Evolutionary conservation across 2,888 invertebrate species (phyloP), one percentile per base, ranked within the genome.

Genomic region (Scaptomyza reducta): DNA sequence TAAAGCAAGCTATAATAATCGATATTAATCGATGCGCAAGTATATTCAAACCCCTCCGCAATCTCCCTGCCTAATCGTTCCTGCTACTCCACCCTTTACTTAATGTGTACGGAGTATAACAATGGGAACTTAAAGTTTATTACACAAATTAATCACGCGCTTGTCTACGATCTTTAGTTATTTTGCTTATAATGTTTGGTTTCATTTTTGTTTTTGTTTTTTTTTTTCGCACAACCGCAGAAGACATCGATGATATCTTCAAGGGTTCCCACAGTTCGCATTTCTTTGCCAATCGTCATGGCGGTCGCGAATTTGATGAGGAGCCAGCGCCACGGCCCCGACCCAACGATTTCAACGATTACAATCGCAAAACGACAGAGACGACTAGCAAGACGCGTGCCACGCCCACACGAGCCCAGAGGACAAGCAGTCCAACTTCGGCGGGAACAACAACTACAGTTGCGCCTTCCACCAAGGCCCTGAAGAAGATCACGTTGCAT

Each of bases 191-290:
- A 40, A 40, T 16, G 18, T 11, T 35, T 47, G 35, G 22, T 22
- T 35, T n/a, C 6, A 7, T 38, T 3, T 25, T 22, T 11, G n/a
- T n/a, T n/a, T n/a, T 29, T 33, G n/a, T 40, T 9, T 51, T 27
- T 18, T 2, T 14, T 40, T 25, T 42, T 33, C 2, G 49, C 33
- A 25, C 40, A n/a, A 44, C 45, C 47, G 35, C 79, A 91, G 91
- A 91, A 90, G 89, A 92, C 88, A 69, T 92, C 89, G 93, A 94
- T 61, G 95, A 95, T 81, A 93, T 94, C 62, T 94, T 95, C 63
- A 94, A 94, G 77, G 94, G 94, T 44, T 95, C 95, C 25, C 95
- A 95, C 89, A 95, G 95, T 63, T 95, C 95, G 1, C 95, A 96
- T 91, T 96, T 95, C 92, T 96, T 95, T 91, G 95, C 95, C 79